Evolutionary conservation across 1,140 invertebrate species (phyloP).

Genomic region (Hycleus cichorii): DNA sequence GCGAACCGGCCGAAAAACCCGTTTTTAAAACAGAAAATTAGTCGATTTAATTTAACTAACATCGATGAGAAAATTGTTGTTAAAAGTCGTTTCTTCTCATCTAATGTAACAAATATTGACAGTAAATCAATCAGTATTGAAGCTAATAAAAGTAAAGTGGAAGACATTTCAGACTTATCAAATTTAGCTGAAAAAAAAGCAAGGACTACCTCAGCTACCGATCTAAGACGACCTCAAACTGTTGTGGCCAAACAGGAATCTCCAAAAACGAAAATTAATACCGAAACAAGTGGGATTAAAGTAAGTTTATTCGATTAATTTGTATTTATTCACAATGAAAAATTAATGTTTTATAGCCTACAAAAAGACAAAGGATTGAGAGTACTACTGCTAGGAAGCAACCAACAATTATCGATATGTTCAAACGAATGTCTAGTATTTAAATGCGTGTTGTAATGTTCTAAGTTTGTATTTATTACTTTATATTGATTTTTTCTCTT

Average conservation of each 20-base stretch:
- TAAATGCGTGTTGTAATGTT: no score
- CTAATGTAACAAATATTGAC: no score
- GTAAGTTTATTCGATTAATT: no score
- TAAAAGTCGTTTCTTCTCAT: conserved; percentile 7
- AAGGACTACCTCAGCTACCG: no score
- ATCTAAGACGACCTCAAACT: no score
- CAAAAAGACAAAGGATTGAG: not conserved
- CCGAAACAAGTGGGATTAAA: no score
- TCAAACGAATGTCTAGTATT: not conserved
- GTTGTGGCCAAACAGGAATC: not conserved
- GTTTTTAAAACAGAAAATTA: conserved; percentile 27
- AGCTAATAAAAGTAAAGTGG: no score
- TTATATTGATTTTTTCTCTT: no score
- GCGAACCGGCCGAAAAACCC: conserved; percentile 15
- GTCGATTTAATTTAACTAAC: conserved; percentile 27
- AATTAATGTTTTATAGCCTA: not conserved
- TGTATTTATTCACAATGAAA: not conserved
- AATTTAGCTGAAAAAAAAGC: no score
- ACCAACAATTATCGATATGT: conserved; percentile 3
- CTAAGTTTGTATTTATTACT: no score
- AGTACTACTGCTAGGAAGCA: not conserved
- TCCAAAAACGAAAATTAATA: not conserved
- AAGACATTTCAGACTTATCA: no score
- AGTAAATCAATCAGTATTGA: no score
- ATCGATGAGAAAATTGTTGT: conserved; percentile 6